Evolutionary conservation across 2,113 vertebrate species (phyloP).

Genomic region (Monopterus albus): DNA sequence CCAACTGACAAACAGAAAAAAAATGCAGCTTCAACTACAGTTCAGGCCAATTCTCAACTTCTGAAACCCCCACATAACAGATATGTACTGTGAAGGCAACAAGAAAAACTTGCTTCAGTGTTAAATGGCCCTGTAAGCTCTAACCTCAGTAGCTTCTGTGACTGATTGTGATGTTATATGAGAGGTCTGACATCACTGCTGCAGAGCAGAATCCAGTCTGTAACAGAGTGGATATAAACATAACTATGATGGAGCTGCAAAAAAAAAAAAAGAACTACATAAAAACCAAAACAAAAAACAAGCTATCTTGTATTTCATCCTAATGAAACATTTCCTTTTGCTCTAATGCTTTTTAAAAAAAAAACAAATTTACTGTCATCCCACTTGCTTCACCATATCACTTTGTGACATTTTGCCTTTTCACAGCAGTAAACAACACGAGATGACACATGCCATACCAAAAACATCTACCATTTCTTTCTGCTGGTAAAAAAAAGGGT

Average conservation of each 20-base stretch:
- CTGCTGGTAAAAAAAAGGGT: neutral
- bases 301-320: no score
- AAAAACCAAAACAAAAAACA: no score
- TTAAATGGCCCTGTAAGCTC: constrained; percentile 26
- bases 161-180: constrained; percentile 30
- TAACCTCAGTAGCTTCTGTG: neutral
- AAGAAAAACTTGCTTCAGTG: constrained; percentile 31
- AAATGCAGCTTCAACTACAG: constrained; percentile 52
- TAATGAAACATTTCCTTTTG: no score
- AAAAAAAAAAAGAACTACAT: no score
- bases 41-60: constrained; percentile 35
- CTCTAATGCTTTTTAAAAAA: no score
- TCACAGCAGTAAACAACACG: neutral
- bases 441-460: constrained; percentile 16
- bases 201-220: constrained; percentile 6
- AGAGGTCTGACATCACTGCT: constrained; percentile 5
- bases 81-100: constrained; percentile 52
- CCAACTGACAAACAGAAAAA: constrained; percentile 44
- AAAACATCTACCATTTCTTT: neutral
- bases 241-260: neutral
- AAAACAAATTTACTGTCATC: no score
- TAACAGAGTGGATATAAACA: constrained; percentile 7
- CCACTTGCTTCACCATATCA: no score
- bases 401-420: no score
- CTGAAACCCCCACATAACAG: constrained; percentile 21